Evolutionary conservation across 2,888 invertebrate genomes (phyloP).

Genomic region (Drosophila picticornis): DNA sequence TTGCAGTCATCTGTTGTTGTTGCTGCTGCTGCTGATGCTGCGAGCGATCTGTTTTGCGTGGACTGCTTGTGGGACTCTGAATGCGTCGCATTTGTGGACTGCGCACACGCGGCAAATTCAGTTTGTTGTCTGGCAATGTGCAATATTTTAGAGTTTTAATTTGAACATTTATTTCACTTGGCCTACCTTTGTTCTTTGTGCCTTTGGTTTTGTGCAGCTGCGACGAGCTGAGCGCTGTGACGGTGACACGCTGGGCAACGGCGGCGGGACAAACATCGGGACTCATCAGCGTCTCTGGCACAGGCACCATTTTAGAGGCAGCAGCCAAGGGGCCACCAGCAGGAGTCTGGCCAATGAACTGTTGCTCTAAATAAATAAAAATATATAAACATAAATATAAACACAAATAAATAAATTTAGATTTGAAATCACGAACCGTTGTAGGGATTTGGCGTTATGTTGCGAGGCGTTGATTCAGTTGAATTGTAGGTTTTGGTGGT

Average conservation of each 20-base stretch:
- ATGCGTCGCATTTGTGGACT: constrained; percentile 83
- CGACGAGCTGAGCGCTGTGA: constrained; percentile 78
- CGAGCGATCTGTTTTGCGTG: constrained; percentile 70
- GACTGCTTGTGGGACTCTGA: constrained; percentile 83
- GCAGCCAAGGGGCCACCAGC: constrained; percentile 89
- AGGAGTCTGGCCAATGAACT: constrained; percentile 62
- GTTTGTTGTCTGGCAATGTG: constrained; percentile 79
- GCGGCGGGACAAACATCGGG: constrained; percentile 87
- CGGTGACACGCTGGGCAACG: constrained; percentile 82
- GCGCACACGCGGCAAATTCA: constrained; percentile 84
- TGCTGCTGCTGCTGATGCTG: constrained; percentile 27
- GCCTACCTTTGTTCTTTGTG: constrained; percentile 83
- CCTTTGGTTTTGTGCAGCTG: constrained; percentile 83
- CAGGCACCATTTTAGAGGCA: constrained; percentile 94
- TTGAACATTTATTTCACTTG: constrained; percentile 12
- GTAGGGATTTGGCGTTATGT: constrained; percentile 84
- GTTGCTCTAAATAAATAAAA: constrained; percentile 70
- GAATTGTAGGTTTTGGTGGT: constrained; percentile 82
- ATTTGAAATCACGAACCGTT: constrained; percentile 70
- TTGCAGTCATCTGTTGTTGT: constrained; percentile 17
- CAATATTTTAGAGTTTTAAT: constrained; percentile 1
- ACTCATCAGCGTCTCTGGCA: constrained; percentile 94
- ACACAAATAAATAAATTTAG: neutral
- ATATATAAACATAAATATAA: neutral
- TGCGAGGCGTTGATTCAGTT: constrained; percentile 84